Conservation (phyloP, 53 echinoderm and acorn worm genomes). For the Crossaster papposus region DNA sequence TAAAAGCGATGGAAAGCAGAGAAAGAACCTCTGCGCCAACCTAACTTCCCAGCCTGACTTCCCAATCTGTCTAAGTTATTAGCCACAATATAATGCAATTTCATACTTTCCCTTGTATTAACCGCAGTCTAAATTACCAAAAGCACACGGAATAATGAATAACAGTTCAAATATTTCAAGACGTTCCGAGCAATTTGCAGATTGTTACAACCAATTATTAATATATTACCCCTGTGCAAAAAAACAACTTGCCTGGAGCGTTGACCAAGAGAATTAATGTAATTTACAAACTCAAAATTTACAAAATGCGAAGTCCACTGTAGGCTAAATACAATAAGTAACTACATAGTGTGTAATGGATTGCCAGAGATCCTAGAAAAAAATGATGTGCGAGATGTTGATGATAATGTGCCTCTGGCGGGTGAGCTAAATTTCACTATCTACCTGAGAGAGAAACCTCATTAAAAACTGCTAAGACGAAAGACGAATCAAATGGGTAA, state of each 20-base stretch:
- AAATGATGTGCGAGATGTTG: neutral
- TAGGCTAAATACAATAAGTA: neutral
- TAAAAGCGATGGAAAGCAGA: too few species aligned
- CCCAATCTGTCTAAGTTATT: too few species aligned
- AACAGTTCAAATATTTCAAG: too few species aligned
- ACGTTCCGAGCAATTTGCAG: too few species aligned
- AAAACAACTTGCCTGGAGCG: neutral
- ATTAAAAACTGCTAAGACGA: neutral
- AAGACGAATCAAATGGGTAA: constrained; percentile 23
- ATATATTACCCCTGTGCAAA: neutral
- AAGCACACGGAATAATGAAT: neutral
- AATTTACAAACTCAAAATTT: neutral
- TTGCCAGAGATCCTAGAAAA: neutral
- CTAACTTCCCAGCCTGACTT: too few species aligned
- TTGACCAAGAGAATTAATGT: neutral
- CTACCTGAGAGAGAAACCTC: neutral
- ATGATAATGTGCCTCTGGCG: constrained; percentile 22
- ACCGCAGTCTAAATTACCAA: too few species aligned
- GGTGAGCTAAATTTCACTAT: neutral
- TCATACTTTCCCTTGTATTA: too few species aligned
- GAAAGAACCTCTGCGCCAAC: too few species aligned
- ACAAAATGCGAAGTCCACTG: neutral
- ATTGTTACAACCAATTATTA: neutral
- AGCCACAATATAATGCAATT: too few species aligned
- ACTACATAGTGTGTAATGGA: constrained; percentile 34